Evolutionary conservation across 2,797 vertebrate genomes (phyloP).

Genomic region (Brachyrhaphis roseni): DNA sequence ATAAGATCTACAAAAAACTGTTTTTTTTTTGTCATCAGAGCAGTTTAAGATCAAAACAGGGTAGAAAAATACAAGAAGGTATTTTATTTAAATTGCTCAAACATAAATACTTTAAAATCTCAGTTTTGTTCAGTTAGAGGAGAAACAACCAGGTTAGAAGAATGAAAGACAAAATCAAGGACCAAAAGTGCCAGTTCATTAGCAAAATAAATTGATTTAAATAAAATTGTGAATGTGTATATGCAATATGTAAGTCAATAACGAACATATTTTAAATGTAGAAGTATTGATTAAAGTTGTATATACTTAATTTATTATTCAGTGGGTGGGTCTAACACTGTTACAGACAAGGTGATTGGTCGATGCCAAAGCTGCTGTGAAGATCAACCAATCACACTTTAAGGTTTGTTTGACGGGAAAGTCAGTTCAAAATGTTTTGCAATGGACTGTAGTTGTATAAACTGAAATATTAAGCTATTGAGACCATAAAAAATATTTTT

Average conservation of each 20-base stretch:
- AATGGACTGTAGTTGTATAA: neutral
- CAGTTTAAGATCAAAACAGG: neutral
- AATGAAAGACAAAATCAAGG: neutral
- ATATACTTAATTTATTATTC: neutral
- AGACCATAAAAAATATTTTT: neutral
- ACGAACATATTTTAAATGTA: neutral
- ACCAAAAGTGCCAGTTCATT: neutral
- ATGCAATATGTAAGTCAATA: neutral
- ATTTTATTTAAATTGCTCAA: neutral
- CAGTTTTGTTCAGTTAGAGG: neutral
- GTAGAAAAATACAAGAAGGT: neutral
- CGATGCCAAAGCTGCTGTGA: neutral
- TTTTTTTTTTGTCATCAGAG: neutral
- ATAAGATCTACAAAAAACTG: conserved; percentile 33
- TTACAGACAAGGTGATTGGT: neutral
- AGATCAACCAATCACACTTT: neutral
- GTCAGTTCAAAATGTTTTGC: neutral
- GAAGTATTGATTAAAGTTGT: neutral
- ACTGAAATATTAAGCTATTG: neutral
- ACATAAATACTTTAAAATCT: neutral
- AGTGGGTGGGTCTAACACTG: neutral
- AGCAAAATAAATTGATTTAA: neutral
- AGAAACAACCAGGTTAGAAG: neutral
- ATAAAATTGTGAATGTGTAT: neutral
- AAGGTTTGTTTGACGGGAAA: neutral